Evolutionary conservation across 2,113 vertebrate genomes (phyloP).

Genomic region (Engraulis encrasicolus): DNA sequence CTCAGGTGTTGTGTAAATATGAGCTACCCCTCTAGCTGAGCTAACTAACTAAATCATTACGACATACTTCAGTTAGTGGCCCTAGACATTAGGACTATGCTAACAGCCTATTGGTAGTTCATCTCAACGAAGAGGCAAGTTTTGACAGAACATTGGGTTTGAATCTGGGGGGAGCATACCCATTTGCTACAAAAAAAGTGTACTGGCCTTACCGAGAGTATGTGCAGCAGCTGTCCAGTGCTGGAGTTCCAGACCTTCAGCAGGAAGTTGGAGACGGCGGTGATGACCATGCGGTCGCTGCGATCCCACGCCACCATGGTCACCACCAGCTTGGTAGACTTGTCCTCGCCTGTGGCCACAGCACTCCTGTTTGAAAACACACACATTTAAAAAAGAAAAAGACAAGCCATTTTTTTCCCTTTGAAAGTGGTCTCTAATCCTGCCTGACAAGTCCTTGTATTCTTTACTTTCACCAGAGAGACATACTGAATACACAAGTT

Average conservation of each 20-base stretch:
- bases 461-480: not conserved
- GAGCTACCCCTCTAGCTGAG: too few species aligned
- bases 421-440: too few species aligned
- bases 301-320: constrained; percentile 99
- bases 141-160: too few species aligned
- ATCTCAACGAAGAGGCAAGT: too few species aligned
- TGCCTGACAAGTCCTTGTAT: not conserved
- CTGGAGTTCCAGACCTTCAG: constrained; percentile 94
- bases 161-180: too few species aligned
- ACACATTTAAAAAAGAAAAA: too few species aligned
- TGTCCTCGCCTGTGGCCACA: constrained; percentile 83
- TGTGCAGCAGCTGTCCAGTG: constrained; percentile 90
- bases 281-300: constrained; percentile 87
- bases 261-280: constrained; percentile 94
- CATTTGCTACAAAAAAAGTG: too few species aligned
- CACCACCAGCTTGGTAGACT: constrained; percentile 91
- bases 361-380: constrained; percentile 71
- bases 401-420: not conserved
- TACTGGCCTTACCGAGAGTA: constrained; percentile 87
- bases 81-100: too few species aligned
- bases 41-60: too few species aligned
- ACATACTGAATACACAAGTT: not conserved
- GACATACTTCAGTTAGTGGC: too few species aligned
- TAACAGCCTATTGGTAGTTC: too few species aligned
- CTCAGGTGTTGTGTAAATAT: too few species aligned